Evolutionary conservation across 2,113 vertebrate species (phyloP).

Genomic region (rabbit (Oryctolagus cuniculus)): mOryCun1.1 NC_091434.1:127594501-127595000

Average conservation of each 20-base stretch:
- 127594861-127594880: no score
- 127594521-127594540: not conserved
- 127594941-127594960: no score
- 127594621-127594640: not conserved
- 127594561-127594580: not conserved
- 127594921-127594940: no score
- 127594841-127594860: no score
- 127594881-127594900: no score
- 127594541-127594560: not conserved
- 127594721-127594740: constrained; percentile 12
- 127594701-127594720: not conserved
- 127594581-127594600: not conserved
- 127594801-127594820: not conserved
- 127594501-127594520: not conserved
- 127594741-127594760: not conserved
- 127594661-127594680: not conserved
- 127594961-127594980: no score
- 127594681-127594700: not conserved
- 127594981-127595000: no score
- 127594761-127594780: not conserved
- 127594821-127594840: no score
- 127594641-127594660: not conserved
- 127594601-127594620: not conserved
- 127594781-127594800: not conserved
- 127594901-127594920: no score